A percentile compares a stretch with the other conserved stretches of the same genome.
Evolutionary conservation across 1,140 invertebrate species (phyloP).

Genomic region (Chironomus tepperi): DNA sequence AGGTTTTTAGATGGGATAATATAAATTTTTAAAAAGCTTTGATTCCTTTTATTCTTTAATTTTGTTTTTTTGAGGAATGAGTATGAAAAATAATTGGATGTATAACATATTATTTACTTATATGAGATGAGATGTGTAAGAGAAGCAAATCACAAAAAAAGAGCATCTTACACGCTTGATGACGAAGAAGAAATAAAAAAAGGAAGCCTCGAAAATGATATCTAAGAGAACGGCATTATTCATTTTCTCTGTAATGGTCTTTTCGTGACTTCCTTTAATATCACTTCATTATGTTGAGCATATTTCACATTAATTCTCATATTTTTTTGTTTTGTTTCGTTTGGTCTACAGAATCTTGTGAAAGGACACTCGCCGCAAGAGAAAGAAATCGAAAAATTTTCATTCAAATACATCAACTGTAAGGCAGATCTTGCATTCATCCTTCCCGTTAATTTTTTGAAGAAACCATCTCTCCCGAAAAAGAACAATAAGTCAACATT

Average conservation of each 20-base stretch:
- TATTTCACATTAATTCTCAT: not conserved
- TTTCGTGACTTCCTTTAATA: conserved; percentile 2
- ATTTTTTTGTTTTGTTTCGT: not conserved
- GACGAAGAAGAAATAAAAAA: not conserved
- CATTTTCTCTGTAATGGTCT: not conserved
- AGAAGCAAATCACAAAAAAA: no score
- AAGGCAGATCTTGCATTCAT: conserved; percentile 25
- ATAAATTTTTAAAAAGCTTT: conserved; percentile 1
- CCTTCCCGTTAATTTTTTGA: not conserved
- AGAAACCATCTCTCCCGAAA: not conserved
- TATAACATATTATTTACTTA: not conserved
- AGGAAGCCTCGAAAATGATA: not conserved
- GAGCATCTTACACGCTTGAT: no score
- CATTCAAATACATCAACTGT: conserved; percentile 30
- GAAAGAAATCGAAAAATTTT: conserved; percentile 29
- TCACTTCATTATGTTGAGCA: not conserved
- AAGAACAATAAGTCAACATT: not conserved
- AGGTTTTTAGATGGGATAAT: not conserved
- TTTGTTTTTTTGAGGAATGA: not conserved
- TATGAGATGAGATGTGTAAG: not conserved
- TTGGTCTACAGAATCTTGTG: conserved; percentile 22
- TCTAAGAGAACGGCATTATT: not conserved
- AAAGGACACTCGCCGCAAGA: conserved; percentile 31
- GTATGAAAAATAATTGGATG: not conserved
- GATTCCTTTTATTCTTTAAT: not conserved